Percentiles rank a stretch among this genome's conserved stretches.
phyloP scores from a whole-genome alignment of 1,140 invertebrate genomes.

The Drosophila ercepeae region DNA sequence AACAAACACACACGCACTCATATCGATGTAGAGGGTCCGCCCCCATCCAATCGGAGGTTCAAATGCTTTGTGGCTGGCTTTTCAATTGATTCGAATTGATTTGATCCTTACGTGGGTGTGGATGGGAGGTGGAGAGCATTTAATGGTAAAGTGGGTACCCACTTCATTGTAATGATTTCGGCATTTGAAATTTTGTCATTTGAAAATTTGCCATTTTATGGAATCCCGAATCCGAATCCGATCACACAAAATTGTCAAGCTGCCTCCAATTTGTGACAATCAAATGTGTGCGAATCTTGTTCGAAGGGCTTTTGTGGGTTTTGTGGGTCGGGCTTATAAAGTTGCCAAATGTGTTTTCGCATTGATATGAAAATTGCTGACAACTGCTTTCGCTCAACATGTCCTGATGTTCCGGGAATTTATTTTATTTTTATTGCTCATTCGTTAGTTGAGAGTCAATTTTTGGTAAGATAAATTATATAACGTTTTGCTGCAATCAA shows the following conservation, averaged over 20 bases:
- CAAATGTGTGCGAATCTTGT: constrained; percentile 32
- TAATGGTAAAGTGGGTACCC: constrained; percentile 1
- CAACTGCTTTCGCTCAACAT: constrained; percentile 13
- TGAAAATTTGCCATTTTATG: constrained; percentile 58
- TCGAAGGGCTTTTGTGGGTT: constrained; percentile 29
- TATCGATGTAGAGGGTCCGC: no score
- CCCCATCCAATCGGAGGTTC: constrained; percentile 53
- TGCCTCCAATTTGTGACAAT: constrained; percentile 64
- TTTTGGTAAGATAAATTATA: not conserved
- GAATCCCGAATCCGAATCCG: constrained; percentile 41
- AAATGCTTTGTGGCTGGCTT: constrained; percentile 65
- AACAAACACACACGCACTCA: constrained; percentile 37
- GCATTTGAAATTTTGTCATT: constrained; percentile 49
- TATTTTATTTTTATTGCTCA: constrained; percentile 28
- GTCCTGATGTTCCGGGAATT: constrained; percentile 1
- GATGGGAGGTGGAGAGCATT: constrained; percentile 6
- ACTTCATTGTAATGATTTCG: constrained; percentile 63
- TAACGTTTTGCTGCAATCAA: no score
- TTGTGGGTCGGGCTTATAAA: constrained; percentile 16
- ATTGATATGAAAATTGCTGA: constrained; percentile 46
- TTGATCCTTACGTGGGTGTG: constrained; percentile 44
- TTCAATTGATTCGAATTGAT: constrained; percentile 71
- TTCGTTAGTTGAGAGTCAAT: not conserved
- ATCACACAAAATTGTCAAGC: constrained; percentile 66
- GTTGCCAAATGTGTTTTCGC: constrained; percentile 23